phyloP scores from a whole-genome alignment of 2,113 vertebrate species.

The Bubo bubo region DNA sequence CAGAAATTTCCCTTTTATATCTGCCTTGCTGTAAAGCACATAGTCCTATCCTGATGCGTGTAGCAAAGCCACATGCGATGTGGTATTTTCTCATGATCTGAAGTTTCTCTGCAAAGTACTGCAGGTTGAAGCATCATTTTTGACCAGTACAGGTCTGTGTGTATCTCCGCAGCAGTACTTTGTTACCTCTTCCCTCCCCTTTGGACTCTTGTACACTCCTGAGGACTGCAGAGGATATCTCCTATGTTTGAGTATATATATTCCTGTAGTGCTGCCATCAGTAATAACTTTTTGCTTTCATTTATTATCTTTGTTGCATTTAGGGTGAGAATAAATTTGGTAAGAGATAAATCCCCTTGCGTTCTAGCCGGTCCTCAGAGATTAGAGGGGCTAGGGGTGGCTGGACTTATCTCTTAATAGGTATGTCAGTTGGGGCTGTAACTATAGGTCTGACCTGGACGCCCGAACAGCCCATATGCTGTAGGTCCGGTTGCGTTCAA shows the following conservation, averaged over 20 bases:
- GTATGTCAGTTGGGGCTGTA: no score
- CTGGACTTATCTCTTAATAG: no score
- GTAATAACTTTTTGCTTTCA: background rate
- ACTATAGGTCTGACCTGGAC: no score
- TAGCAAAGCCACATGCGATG: background rate
- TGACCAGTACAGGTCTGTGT: background rate
- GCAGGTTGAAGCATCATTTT: background rate
- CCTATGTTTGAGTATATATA: background rate
- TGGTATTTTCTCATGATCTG: background rate
- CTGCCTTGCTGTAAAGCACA: background rate
- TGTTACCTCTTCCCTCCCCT: background rate
- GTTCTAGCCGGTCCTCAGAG: no score
- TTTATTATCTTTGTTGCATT: background rate
- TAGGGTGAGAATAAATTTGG: no score
- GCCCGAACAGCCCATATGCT: no score
- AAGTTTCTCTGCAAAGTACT: background rate
- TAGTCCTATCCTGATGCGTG: fast-evolving
- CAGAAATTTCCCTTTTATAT: background rate
- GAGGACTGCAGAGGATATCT: background rate
- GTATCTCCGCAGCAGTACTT: background rate
- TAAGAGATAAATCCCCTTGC: no score
- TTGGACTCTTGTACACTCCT: background rate
- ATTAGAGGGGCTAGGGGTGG: no score
- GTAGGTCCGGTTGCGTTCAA: no score
- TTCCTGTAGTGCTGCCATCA: background rate